Conservation (phyloP, 2,888 invertebrate genomes). For the Drosophila ochracea region DNA sequence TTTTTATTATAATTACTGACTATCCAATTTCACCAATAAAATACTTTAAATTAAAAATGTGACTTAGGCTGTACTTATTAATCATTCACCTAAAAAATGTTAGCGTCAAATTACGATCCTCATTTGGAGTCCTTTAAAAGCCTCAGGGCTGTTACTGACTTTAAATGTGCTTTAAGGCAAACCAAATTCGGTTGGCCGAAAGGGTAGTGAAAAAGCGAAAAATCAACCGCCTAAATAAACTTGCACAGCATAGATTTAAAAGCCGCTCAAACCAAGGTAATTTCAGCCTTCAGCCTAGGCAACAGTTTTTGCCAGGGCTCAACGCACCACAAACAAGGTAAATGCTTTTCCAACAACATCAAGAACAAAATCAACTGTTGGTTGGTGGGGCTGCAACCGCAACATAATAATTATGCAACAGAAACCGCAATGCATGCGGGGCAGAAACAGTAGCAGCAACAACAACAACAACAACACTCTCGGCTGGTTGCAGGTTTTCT, state of each 20-base stretch:
- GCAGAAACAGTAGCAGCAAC: conserved; percentile 16
- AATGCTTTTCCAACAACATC: conserved; percentile 76
- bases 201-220: conserved; percentile 25
- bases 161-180: conserved; percentile 48
- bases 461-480: conserved; percentile 41
- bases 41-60: neutral
- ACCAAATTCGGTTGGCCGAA: conserved; percentile 2
- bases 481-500: conserved; percentile 47
- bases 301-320: conserved; percentile 75
- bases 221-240: conserved; percentile 76
- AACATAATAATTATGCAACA: conserved; percentile 82
- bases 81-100: neutral
- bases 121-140: conserved; percentile 10
- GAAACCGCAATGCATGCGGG: conserved; percentile 80
- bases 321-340: conserved; percentile 77
- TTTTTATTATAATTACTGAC: neutral
- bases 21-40: neutral
- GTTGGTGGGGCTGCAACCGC: conserved; percentile 63
- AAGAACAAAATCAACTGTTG: conserved; percentile 65
- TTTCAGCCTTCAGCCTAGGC: conserved; percentile 64
- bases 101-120: neutral
- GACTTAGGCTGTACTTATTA: neutral
- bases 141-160: neutral
- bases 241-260: conserved; percentile 81
- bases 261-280: conserved; percentile 75